Percentiles rank a stretch among this genome's conserved stretches.
Evolutionary conservation across 2,113 vertebrate genomes (phyloP).

Genomic region (Corythoichthys haematopterus): DNA sequence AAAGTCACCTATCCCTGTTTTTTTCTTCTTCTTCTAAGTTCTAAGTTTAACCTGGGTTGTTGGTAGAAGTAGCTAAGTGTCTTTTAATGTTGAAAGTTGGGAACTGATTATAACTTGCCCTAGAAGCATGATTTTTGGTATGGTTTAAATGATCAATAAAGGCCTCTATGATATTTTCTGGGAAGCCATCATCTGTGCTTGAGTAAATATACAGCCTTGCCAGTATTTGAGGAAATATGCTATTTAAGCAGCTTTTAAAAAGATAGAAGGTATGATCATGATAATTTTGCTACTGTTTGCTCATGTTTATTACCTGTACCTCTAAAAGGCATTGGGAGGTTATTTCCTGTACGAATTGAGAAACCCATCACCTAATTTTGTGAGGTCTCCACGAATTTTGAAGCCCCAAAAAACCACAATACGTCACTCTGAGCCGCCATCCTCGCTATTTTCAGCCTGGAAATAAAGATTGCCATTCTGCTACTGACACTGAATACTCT

Average conservation of each 20-base stretch:
- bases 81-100: too few species aligned
- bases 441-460: constrained; percentile 57
- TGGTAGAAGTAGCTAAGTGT: too few species aligned
- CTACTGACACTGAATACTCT: constrained; percentile 51
- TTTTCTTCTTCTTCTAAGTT: too few species aligned
- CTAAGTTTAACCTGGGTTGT: too few species aligned
- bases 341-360: constrained; percentile 22
- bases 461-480: constrained; percentile 73
- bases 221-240: not conserved
- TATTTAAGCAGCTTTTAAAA: not conserved
- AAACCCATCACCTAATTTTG: constrained; percentile 13
- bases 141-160: too few species aligned
- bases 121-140: too few species aligned
- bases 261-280: not conserved
- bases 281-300: not conserved
- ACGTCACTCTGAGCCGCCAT: constrained; percentile 68
- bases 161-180: too few species aligned
- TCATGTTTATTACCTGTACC: not conserved
- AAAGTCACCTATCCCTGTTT: too few species aligned
- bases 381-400: constrained; percentile 23
- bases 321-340: not conserved
- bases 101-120: too few species aligned
- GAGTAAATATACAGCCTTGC: not conserved
- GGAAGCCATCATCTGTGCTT: not conserved
- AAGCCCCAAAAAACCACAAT: constrained; percentile 55